Evolutionary conservation across 2,797 vertebrate species (phyloP).

Genomic region (Centroberyx gerrardi): DNA sequence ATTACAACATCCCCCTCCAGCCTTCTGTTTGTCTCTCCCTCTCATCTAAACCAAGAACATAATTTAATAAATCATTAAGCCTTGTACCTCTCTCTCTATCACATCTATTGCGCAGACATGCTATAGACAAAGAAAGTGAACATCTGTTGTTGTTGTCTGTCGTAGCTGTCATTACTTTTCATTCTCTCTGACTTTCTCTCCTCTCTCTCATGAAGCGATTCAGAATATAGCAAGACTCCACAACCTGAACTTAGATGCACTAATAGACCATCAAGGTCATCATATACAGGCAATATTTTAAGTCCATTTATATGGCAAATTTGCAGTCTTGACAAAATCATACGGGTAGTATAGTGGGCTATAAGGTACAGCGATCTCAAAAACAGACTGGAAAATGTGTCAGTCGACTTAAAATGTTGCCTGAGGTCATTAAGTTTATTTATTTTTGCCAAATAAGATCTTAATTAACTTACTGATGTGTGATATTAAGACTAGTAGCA

Average conservation of each 20-base stretch:
- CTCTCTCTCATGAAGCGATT: conserved; percentile 12
- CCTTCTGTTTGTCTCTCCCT: neutral
- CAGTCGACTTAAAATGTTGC: too few relatives aligned
- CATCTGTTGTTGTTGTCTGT: conserved; percentile 44
- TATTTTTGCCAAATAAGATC: too few relatives aligned
- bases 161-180: neutral
- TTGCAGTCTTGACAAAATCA: too few relatives aligned
- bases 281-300: neutral
- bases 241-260: neutral
- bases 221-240: neutral
- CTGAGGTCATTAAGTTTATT: too few relatives aligned
- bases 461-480: neutral
- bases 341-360: too few relatives aligned
- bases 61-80: conserved; percentile 26
- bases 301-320: neutral
- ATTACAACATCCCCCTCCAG: neutral
- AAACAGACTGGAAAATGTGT: too few relatives aligned
- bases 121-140: conserved; percentile 29
- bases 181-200: neutral
- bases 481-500: neutral
- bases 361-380: too few relatives aligned
- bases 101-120: conserved; percentile 7
- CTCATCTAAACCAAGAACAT: conserved; percentile 20
- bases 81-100: neutral
- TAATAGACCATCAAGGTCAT: neutral